Percentiles rank a stretch among this genome's conserved stretches.
Conservation (phyloP, 2,113 vertebrate species). For the Ptyas mucosa region DNA sequence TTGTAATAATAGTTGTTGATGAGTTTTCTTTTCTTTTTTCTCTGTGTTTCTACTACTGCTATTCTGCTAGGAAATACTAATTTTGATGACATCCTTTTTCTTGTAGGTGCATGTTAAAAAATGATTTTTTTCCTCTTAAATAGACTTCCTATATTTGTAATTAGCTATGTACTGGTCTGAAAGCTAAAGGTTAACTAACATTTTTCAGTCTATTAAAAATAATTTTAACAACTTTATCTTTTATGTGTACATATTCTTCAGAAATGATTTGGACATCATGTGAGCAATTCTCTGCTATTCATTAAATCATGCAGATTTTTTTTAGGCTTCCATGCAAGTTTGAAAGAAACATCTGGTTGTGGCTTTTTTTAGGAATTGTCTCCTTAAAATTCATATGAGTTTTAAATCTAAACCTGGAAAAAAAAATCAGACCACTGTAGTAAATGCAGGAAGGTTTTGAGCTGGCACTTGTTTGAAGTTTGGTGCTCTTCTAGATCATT, state of each 20-base stretch:
- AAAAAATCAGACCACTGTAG: background rate
- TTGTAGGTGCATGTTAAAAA: background rate
- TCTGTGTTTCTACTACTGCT: background rate
- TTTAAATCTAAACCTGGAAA: background rate
- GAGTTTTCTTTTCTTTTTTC: background rate
- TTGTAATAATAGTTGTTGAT: background rate
- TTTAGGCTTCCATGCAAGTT: background rate
- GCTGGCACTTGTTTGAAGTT: background rate
- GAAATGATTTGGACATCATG: background rate
- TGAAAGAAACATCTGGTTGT: background rate
- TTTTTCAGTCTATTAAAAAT: background rate
- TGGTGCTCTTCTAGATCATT: background rate
- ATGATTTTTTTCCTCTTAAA: background rate
- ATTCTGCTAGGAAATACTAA: background rate
- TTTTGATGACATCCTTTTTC: background rate
- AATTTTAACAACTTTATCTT: background rate
- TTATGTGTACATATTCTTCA: background rate
- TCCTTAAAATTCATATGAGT: background rate
- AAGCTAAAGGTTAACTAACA: fast-evolving
- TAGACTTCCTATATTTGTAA: background rate
- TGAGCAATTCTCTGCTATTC: background rate
- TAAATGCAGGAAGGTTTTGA: background rate
- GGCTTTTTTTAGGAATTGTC: background rate
- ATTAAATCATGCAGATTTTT: background rate
- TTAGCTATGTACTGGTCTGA: fast-evolving